These are phyloP conservation scores for Mantis religiosa DNA, from an alignment of 2,888 invertebrate genomes.

Conservation along the genomic window DNA sequence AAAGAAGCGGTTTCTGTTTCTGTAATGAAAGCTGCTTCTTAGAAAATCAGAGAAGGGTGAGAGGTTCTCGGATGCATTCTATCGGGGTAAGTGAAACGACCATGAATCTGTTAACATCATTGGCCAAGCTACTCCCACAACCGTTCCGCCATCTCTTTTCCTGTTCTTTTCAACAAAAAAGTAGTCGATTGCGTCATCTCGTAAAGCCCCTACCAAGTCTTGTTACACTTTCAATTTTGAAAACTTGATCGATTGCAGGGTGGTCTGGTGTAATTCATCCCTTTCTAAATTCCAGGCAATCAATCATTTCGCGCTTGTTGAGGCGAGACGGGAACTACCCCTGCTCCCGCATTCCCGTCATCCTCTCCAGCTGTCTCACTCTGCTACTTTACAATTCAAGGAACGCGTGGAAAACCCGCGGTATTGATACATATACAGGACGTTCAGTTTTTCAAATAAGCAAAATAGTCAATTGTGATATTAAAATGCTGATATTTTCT, in stretches of 20 bases:
- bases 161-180: not conserved
- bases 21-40: not conserved
- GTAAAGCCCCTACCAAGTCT: not conserved
- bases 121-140: not conserved
- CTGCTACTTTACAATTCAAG: not conserved
- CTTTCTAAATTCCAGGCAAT: constrained; percentile 22
- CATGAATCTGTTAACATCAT: not conserved
- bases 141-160: not conserved
- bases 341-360: not conserved
- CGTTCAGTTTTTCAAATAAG: not conserved
- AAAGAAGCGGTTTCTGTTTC: not conserved
- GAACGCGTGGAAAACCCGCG: not conserved
- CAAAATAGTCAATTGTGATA: too few relatives aligned
- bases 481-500: too few relatives aligned
- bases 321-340: not conserved
- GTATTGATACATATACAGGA: not conserved
- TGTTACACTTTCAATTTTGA: constrained; percentile 24
- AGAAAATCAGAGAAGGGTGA: not conserved
- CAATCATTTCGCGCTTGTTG: constrained; percentile 17
- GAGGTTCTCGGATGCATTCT: not conserved
- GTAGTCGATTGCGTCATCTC: not conserved
- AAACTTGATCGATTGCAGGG: constrained; percentile 24
- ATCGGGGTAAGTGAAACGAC: not conserved
- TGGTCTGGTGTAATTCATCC: constrained; percentile 11
- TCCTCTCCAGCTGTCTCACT: not conserved